Evolutionary conservation across 64 coral and sea anemone genomes (phyloP).

Genomic region (Orbicella faveolata): DNA sequence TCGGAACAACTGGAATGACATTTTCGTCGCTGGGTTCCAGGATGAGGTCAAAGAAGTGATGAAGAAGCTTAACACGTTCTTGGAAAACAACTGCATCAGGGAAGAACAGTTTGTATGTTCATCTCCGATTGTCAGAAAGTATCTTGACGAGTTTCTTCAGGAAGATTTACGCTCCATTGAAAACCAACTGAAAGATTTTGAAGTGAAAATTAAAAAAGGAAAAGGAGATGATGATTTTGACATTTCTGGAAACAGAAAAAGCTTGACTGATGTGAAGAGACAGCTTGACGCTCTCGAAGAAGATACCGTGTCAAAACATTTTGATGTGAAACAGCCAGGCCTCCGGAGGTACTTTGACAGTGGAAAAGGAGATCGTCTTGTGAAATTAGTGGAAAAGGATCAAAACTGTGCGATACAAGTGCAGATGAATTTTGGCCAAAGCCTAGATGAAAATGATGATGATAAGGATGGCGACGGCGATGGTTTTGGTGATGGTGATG

Average conservation of each 20-base stretch:
- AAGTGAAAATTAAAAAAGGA: constrained; percentile 22
- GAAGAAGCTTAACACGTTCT: constrained; percentile 11
- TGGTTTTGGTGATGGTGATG: no score
- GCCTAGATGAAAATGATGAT: no score
- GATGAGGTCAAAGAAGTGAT: constrained; percentile 37
- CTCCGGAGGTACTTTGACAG: constrained; percentile 9
- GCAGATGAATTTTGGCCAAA: not conserved
- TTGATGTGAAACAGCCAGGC: constrained; percentile 41
- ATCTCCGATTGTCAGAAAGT: not conserved
- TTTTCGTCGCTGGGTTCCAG: constrained; percentile 48
- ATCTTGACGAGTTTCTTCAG: constrained; percentile 21
- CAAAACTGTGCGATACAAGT: constrained; percentile 25
- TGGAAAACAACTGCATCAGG: constrained; percentile 38
- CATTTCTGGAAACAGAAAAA: constrained; percentile 38
- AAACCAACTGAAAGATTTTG: not conserved
- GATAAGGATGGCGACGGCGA: no score
- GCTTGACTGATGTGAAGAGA: not conserved
- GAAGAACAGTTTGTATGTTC: constrained; percentile 5
- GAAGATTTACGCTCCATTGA: constrained; percentile 32
- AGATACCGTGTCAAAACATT: not conserved
- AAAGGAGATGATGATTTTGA: constrained; percentile 9
- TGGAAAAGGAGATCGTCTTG: constrained; percentile 29
- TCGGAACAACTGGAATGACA: constrained; percentile 33
- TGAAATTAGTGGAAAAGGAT: constrained; percentile 38
- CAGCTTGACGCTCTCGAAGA: not conserved